Evolutionary conservation across 2,113 vertebrate species (phyloP).

Genomic region (Setophaga petechia): DNA sequence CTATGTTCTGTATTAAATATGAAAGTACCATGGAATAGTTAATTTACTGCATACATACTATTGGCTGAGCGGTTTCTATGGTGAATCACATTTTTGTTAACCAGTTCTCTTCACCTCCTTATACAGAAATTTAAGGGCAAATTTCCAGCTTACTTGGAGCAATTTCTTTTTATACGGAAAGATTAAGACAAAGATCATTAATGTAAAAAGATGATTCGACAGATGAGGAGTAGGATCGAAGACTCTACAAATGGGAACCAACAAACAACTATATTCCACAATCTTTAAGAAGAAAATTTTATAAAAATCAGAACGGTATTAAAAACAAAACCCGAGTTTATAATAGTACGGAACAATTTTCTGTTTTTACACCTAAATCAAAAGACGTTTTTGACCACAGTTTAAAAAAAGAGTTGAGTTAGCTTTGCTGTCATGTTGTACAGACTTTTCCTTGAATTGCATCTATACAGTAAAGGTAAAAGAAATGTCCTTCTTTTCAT

Average conservation of each 20-base stretch:
- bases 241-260: background rate
- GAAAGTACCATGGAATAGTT: background rate
- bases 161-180: background rate
- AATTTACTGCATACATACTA: background rate
- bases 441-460: background rate
- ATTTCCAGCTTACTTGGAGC: background rate
- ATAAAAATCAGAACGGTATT: background rate
- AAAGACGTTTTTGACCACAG: background rate
- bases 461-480: background rate
- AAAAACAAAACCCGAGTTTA: background rate
- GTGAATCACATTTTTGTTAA: background rate
- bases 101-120: background rate
- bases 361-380: background rate
- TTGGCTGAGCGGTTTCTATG: constrained; percentile 25
- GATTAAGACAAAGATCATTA: background rate
- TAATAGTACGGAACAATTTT: background rate
- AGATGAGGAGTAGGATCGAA: background rate
- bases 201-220: background rate
- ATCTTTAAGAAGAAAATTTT: background rate
- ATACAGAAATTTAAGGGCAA: background rate
- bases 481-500: background rate
- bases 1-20: background rate
- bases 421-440: background rate
- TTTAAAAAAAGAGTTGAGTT: background rate
- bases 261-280: background rate